Percentiles rank a stretch among this genome's conserved stretches.
Evolutionary conservation across 1,140 invertebrate genomes (phyloP).

Genomic region (Onthophagus taurus): DNA sequence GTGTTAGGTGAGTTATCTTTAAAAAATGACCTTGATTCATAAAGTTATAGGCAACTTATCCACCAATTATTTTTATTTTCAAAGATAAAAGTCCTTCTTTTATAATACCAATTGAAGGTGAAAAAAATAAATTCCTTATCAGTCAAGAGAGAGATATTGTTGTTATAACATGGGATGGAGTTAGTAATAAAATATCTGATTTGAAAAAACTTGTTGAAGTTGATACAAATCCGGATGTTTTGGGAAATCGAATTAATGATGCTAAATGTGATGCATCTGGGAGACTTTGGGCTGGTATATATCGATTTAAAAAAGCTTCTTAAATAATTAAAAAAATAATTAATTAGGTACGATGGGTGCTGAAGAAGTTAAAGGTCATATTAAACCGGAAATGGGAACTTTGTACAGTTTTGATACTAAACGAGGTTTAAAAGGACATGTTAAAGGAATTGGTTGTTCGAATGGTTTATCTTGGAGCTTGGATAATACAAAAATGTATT

Average conservation of each 20-base stretch:
- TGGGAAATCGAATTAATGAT: conserved; percentile 17
- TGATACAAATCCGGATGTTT: conserved; percentile 3
- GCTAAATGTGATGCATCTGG: conserved; percentile 9
- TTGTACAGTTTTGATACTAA: conserved; percentile 9
- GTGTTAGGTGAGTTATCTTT: conserved; percentile 19
- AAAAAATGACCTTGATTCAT: too few species aligned
- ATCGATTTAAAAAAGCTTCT: neutral
- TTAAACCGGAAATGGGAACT: neutral
- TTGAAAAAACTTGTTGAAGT: conserved; percentile 7
- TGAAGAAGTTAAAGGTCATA: conserved; percentile 13
- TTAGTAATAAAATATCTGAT: conserved; percentile 1
- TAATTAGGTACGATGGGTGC: conserved; percentile 10
- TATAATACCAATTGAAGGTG: conserved; percentile 7
- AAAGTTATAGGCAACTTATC: too few species aligned
- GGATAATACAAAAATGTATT: conserved; percentile 13
- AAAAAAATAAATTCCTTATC: neutral
- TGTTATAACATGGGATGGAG: neutral
- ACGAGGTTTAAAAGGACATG: conserved; percentile 6
- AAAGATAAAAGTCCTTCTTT: too few species aligned
- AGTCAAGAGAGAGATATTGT: neutral
- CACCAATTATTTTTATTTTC: too few species aligned
- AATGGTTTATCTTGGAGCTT: conserved; percentile 13
- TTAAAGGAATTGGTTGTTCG: neutral
- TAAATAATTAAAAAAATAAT: neutral
- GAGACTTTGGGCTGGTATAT: conserved; percentile 7